These are phyloP conservation scores for Dreissena rostriformis DNA, from an alignment of 1,140 invertebrate species.

Conservation along the genomic window DNA sequence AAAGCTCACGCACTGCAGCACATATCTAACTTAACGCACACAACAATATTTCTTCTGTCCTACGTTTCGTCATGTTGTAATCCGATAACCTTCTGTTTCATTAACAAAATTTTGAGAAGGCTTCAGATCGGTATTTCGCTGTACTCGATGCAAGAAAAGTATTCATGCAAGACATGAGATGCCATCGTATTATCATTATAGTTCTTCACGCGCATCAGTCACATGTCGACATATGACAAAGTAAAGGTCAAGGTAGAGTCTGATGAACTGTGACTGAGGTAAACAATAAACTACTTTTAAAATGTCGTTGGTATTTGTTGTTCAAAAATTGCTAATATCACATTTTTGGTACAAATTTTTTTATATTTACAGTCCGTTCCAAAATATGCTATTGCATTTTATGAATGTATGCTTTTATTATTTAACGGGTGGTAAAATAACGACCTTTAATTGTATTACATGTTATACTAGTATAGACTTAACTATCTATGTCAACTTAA, in stretches of 20 bases:
- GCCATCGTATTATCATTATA: conserved; percentile 47
- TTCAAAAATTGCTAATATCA: no score
- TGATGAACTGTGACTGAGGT: conserved; percentile 48
- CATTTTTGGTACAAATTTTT: no score
- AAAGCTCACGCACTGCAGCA: conserved; percentile 84
- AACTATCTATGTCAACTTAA: no score
- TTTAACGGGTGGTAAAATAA: no score
- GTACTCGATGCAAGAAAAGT: conserved; percentile 3
- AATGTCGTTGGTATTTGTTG: no score
- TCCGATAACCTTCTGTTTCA: conserved; percentile 97
- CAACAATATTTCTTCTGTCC: conserved; percentile 90
- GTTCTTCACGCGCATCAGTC: conserved; percentile 29
- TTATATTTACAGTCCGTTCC: no score
- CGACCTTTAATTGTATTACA: no score
- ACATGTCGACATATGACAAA: conserved; percentile 42
- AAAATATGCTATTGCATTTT: no score
- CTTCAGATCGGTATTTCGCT: conserved; percentile 88
- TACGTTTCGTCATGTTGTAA: conserved; percentile 95
- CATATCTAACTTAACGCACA: conserved; percentile 82
- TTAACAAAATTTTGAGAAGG: conserved; percentile 94
- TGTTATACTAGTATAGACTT: no score
- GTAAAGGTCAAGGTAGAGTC: conserved; percentile 44
- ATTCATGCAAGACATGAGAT: conserved; percentile 18
- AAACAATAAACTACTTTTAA: no score
- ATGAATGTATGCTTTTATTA: no score